Base-by-base conservation (phyloP, 2,113 vertebrate species). In the Caracal caracal region DNA sequence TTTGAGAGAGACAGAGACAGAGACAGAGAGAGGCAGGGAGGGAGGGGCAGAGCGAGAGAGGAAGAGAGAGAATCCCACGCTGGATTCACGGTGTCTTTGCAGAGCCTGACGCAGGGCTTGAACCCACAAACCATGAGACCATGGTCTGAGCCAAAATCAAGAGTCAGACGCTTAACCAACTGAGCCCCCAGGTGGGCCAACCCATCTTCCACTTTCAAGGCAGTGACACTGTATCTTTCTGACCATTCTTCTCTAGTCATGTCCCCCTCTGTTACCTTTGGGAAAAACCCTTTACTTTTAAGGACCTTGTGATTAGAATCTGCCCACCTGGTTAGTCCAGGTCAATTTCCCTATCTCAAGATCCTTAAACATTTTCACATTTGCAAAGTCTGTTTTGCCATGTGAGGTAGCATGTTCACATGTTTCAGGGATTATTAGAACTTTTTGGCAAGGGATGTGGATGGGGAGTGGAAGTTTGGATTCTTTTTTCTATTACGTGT, bases 391-490 rank as follows among this genome's bases (percentile, higher is more conserved):
- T 33, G 1, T 82, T 81, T 94, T 94, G 15, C 16, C 11, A 33
- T 61, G 5, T 16, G 51, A 65, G 3, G 5, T 17, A 56, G 26
- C 5, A 43, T 15, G 68, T 22, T 83, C 17, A 63, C 2, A 35
- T 19, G 6, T 43, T 90, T 11, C 5, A 6, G 3, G 26, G 5
- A 47, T 30, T 30, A 43, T 51, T 37, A 5, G 26, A 37, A 24
- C 6, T 71, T 30, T 93, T 33, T 15, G 61, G 24, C 3, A 5
- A 1, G 2, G 6, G 3, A 0, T 2, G 30, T 0, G n/a, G 0
- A 0, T 73, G 16, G 1, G 0, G 3, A 1, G 2, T 2, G 0
- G 3, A 1, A 5, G 17, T 15, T 70, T 43, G 26, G 8, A 71
- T 28, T 49, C 11, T n/a, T 37, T 49, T 75, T 40, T 12, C 4